A percentile compares a stretch with the other conserved stretches of the same genome.
phyloP scores from a whole-genome alignment of 2,113 vertebrate genomes.

The Oreocharis arfaki region DNA sequence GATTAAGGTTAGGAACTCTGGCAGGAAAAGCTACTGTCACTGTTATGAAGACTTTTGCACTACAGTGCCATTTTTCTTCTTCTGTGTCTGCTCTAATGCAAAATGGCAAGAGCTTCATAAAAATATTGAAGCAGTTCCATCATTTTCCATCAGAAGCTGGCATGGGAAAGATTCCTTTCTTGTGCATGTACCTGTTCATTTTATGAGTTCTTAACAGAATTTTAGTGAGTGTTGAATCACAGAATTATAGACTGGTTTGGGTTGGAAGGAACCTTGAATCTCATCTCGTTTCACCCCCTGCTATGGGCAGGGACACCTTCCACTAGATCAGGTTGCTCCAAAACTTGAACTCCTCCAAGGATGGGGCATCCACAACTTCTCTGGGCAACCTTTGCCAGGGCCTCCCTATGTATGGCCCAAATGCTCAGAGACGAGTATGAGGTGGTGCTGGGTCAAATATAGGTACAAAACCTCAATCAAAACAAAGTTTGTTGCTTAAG shows the following conservation, averaged over 20 bases:
- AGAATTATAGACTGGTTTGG: neutral
- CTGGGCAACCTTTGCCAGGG: neutral
- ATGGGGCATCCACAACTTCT: neutral
- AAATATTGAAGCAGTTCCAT: constrained; percentile 4
- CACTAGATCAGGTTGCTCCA: neutral
- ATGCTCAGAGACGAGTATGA: neutral
- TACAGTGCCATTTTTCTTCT: constrained; percentile 25
- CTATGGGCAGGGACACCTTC: neutral
- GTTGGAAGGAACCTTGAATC: neutral
- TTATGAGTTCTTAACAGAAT: neutral
- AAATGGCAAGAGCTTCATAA: constrained; percentile 31
- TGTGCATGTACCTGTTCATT: neutral
- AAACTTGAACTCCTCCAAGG: neutral
- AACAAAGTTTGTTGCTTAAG: neutral
- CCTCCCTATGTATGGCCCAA: neutral
- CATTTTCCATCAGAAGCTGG: neutral
- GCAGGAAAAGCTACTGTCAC: constrained; percentile 48
- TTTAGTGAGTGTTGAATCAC: neutral
- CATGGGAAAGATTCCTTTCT: neutral
- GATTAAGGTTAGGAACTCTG: constrained; percentile 55
- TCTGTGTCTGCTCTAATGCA: neutral
- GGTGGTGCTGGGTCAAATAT: neutral
- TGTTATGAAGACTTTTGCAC: constrained; percentile 32
- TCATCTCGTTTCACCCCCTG: rapidly evolving
- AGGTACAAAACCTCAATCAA: neutral